Percentiles rank a stretch among this genome's conserved stretches.
Evolutionary conservation across 2,797 vertebrate species (phyloP).

Genomic region (Emys orbicularis): DNA sequence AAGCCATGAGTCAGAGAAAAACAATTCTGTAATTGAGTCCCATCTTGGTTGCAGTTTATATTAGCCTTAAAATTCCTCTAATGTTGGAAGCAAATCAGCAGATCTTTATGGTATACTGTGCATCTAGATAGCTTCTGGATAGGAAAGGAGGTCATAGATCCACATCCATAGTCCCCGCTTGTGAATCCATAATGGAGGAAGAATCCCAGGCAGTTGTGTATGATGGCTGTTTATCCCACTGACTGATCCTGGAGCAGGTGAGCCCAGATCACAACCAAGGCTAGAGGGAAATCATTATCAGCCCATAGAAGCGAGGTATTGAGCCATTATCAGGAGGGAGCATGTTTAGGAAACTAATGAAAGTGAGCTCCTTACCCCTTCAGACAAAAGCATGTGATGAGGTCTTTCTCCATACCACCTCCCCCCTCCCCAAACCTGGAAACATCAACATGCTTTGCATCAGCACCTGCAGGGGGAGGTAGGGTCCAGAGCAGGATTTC

Average conservation of each 20-base stretch:
- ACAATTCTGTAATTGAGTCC: background rate
- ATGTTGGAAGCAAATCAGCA: background rate
- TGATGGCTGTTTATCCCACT: background rate
- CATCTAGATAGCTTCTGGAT: background rate
- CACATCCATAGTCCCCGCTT: background rate
- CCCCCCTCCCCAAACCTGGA: background rate
- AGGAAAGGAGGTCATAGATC: background rate
- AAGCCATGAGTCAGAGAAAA: too few species aligned
- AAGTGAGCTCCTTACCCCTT: background rate
- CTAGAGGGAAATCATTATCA: background rate
- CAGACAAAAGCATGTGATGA: background rate
- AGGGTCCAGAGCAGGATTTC: background rate
- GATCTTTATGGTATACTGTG: background rate
- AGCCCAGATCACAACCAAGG: background rate
- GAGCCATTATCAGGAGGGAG: background rate
- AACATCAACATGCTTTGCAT: background rate
- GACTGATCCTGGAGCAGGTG: background rate
- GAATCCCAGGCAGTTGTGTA: background rate
- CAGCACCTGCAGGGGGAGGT: background rate
- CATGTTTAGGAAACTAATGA: background rate
- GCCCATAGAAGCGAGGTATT: background rate
- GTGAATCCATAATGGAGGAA: background rate
- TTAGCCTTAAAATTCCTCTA: background rate
- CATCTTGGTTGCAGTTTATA: background rate
- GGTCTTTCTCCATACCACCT: background rate